Percentiles rank a stretch among this genome's conserved stretches.
Evolutionary conservation across 2,797 vertebrate genomes (phyloP).

Genomic region (Cottoperca gobio): DNA sequence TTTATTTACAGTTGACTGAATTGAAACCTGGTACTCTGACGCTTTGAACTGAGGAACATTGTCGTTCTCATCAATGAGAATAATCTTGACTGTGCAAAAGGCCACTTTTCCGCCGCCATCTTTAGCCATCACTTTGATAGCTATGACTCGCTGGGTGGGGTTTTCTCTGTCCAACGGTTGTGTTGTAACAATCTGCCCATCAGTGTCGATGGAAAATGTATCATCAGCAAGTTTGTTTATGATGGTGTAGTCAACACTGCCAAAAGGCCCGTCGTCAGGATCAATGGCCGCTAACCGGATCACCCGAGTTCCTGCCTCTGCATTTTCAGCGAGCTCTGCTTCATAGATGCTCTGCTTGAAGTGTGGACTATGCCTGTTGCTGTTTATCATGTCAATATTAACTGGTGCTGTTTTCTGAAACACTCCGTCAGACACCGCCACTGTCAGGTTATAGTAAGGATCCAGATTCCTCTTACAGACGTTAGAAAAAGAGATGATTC

Average conservation of each 20-base stretch:
- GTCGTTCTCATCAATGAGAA: constrained; percentile 97
- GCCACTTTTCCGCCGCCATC: constrained; percentile 95
- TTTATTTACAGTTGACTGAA: constrained; percentile 93
- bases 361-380: constrained; percentile 92
- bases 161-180: constrained; percentile 95
- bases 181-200: constrained; percentile 91
- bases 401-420: constrained; percentile 95
- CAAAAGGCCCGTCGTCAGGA: constrained; percentile 93
- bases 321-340: constrained; percentile 95
- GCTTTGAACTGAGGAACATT: constrained; percentile 95
- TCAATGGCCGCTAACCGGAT: constrained; percentile 93
- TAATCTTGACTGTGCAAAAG: constrained; percentile 97
- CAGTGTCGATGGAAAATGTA: constrained; percentile 90
- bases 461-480: constrained; percentile 92
- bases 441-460: constrained; percentile 90
- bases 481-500: constrained; percentile 94
- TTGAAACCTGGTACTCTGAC: constrained; percentile 91
- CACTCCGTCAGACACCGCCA: constrained; percentile 96
- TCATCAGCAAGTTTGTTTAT: constrained; percentile 96
- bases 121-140: constrained; percentile 97
- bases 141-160: constrained; percentile 92
- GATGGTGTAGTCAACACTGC: constrained; percentile 95
- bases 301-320: constrained; percentile 93
- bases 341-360: constrained; percentile 94
- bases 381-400: constrained; percentile 94